Base-by-base conservation (phyloP, 2,113 vertebrate genomes). In the Rhea pennata region DNA sequence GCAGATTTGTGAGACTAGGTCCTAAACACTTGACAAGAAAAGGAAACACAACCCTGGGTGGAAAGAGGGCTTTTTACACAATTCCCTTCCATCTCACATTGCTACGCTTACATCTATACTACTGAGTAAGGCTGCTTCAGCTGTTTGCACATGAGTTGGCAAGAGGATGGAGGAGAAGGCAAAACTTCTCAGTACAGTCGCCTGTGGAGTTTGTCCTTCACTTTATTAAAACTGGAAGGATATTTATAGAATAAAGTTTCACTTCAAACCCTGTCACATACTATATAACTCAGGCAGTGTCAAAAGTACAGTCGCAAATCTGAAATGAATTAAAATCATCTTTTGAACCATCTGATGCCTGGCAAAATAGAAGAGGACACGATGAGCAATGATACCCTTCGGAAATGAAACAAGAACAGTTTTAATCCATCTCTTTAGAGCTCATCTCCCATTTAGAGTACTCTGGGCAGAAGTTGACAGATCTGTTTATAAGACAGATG, bases 241-340 rank as follows among this genome's bases (percentile, higher is more conserved):
- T 96, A 95, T 97, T 96, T 93, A 78, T 74, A 92, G 82, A 92
- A 81, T 59, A 70, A 94, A 91, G 84, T 92, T 93, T 93, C 91
- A 96, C 76, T 91, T 84, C 80, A 31, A 97, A 80, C 84, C 70
- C 66, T 96, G 89, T 96, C 95, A 96, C 77, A 67, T 33, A 64
- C 40, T 42, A 3, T 87, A 83, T 83, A 71, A 44, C 78, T 90
- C 92, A 77, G 12, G 26, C 84, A 39, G 67, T 15, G 11, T 85
- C 94, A 91, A 3, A 92, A 85, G 40, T 85, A 62, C 62, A 87
- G 56, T 27, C 85, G 91, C 39, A 87, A 92, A 95, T 80, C 64
- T 33, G 27, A 85, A 91, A 92, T 77, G 27, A 93, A 90, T 82
- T 84, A 46, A 93, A 96, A 91, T 87, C 8, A 76, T 83, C 50